Conservation (phyloP, 1,140 invertebrate species). For the Philotrypesis tridentata region DNA sequence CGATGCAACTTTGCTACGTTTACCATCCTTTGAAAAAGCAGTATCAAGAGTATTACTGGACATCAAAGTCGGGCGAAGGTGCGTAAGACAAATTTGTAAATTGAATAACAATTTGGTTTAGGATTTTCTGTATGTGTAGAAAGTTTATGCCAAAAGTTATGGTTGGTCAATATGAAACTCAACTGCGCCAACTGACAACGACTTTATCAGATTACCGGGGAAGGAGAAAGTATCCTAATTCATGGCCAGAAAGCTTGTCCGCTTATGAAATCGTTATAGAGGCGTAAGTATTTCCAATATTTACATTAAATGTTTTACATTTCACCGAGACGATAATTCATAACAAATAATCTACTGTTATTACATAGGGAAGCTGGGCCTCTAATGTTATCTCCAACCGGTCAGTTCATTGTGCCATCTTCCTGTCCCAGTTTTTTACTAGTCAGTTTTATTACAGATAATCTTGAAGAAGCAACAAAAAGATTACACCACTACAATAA, state of each 20-base stretch:
- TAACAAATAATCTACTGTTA: not conserved
- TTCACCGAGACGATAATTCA: not conserved
- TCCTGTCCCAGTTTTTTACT: slow-evolving; percentile 90
- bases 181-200: slow-evolving; percentile 87
- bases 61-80: slow-evolving; percentile 89
- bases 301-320: not conserved
- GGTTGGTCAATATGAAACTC: slow-evolving; percentile 86
- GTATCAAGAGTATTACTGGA: slow-evolving; percentile 86
- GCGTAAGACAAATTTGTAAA: slow-evolving; percentile 66
- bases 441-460: slow-evolving; percentile 87
- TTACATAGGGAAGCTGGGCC: slow-evolving; percentile 88
- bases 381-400: slow-evolving; percentile 93
- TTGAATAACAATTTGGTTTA: slow-evolving; percentile 70
- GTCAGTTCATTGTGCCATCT: slow-evolving; percentile 92
- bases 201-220: slow-evolving; percentile 87
- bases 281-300: slow-evolving; percentile 78
- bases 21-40: slow-evolving; percentile 88
- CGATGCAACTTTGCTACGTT: slow-evolving; percentile 81
- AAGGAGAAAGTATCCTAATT: slow-evolving; percentile 79
- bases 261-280: slow-evolving; percentile 92
- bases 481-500: slow-evolving; percentile 83
- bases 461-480: slow-evolving; percentile 83
- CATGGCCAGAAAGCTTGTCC: slow-evolving; percentile 81
- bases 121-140: slow-evolving; percentile 76
- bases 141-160: slow-evolving; percentile 93